Conservation (phyloP, 2,888 invertebrate genomes). For the Resseliella maxima region DNA sequence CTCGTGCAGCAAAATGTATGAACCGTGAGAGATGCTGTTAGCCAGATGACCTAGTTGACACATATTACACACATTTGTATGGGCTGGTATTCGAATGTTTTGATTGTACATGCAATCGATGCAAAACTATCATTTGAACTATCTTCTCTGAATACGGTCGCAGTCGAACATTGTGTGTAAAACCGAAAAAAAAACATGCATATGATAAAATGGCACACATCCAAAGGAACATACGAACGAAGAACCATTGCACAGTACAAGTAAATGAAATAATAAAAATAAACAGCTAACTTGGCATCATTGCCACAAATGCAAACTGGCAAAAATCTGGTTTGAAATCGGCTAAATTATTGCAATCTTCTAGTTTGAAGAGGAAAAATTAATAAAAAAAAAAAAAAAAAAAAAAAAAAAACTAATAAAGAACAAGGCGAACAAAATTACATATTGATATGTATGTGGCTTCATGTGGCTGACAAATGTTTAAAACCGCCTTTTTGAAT, state of each 20-base stretch:
- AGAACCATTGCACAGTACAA: too few species aligned
- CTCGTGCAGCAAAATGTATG: neutral
- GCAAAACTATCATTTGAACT: neutral
- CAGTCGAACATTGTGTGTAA: neutral
- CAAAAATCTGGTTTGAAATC: constrained; percentile 28
- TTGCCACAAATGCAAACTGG: neutral
- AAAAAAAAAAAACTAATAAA: too few species aligned
- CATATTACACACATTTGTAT: neutral
- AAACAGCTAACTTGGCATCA: neutral
- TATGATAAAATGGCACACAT: constrained; percentile 22
- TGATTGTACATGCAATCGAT: constrained; percentile 9
- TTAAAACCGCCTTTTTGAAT: neutral
- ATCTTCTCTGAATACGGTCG: neutral
- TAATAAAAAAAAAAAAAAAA: too few species aligned
- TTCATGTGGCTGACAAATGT: neutral
- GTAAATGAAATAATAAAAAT: neutral
- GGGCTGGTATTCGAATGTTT: neutral
- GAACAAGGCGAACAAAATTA: neutral
- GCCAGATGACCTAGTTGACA: constrained; percentile 33
- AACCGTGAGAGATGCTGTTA: constrained; percentile 8
- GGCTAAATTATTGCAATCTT: neutral
- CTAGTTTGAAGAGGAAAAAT: neutral
- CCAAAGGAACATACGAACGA: too few species aligned
- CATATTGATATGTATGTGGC: neutral
- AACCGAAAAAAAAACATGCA: too few species aligned